phyloP scores from a whole-genome alignment of 2,888 invertebrate genomes.

The Cordilura impudica region DNA sequence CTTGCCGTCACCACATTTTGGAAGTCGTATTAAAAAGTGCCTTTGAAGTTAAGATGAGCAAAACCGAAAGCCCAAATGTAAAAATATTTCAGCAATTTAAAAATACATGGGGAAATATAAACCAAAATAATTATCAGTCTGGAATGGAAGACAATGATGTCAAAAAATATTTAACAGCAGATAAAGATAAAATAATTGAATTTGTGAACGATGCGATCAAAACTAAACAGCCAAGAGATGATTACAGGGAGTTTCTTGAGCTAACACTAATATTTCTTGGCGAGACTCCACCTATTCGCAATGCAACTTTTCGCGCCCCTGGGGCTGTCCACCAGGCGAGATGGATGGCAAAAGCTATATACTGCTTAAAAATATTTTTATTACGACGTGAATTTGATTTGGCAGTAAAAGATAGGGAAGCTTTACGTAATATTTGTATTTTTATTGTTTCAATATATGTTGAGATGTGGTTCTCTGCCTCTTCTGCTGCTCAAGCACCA shows the following conservation, averaged over 20 bases:
- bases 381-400: conserved; percentile 13
- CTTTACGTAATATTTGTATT: conserved; percentile 27
- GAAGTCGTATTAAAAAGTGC: conserved; percentile 8
- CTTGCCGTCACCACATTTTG: conserved; percentile 22
- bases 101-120: conserved; percentile 21
- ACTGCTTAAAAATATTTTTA: no score
- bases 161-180: conserved; percentile 20
- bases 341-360: not conserved
- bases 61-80: conserved; percentile 26
- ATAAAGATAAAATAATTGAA: no score
- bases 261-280: conserved; percentile 31
- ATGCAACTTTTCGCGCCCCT: conserved; percentile 18
- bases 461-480: conserved; percentile 14
- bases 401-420: conserved; percentile 6
- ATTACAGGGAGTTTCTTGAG: conserved; percentile 37
- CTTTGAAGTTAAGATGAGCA: conserved; percentile 19
- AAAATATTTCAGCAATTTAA: conserved; percentile 25
- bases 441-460: conserved; percentile 35
- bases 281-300: conserved; percentile 22
- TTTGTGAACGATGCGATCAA: not conserved
- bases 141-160: conserved; percentile 21
- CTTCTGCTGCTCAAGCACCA: conserved; percentile 22
- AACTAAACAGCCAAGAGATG: conserved; percentile 27
- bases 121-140: conserved; percentile 25
- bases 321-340: conserved; percentile 8